Base-by-base conservation (phyloP, 2,888 invertebrate species). In the Deilephila elpenor region DNA sequence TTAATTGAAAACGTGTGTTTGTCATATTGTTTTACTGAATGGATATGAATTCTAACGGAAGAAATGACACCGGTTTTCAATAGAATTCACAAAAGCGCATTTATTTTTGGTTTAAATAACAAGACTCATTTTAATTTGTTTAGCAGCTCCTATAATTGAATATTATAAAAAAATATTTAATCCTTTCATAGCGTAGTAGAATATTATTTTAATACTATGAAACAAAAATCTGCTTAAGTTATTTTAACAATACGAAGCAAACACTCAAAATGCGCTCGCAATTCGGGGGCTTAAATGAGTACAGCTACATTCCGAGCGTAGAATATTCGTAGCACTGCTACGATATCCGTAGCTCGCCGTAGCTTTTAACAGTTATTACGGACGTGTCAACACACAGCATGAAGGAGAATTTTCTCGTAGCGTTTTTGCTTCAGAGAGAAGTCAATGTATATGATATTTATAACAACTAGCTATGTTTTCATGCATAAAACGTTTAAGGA, bases 361-460 rank as follows among this genome's bases (percentile, higher is more conserved):
- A 67, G 67, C 44, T 51, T 20, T 67, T 67, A 44, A 67, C 67
- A 17, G 64, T 67, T 67, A 67, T 67, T 67, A 67, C 67, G 5
- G 25, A 44, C 37, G 25, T 67, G 67, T 67, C 67, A 25, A 67
- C 67, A 67, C 67, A 44, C 25, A 44, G 44, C n/a, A 44, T 44
- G 5, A 14, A 11, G 44, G 19, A 6, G 67, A 44, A 51, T 51
- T 29, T 44, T 37, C 8, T 67, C 51, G 44, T 67, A 67, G 17
- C 67, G 17, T 44, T 25, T 64, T 64, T 19, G n/a, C 64, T 44
- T 44, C 5, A 20, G 6, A 51, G 51, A 67, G 20, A 51, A 34
- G 8, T 7, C 5, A 8, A 19, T 34, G 37, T 56, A 56, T 6
- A 56, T 0, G 4, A 56, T 19, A 56, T 56, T 56, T 19, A 56